These are phyloP conservation scores for Microplitis deprimator DNA, from an alignment of 2,888 invertebrate species.

Conservation along the genomic window DNA sequence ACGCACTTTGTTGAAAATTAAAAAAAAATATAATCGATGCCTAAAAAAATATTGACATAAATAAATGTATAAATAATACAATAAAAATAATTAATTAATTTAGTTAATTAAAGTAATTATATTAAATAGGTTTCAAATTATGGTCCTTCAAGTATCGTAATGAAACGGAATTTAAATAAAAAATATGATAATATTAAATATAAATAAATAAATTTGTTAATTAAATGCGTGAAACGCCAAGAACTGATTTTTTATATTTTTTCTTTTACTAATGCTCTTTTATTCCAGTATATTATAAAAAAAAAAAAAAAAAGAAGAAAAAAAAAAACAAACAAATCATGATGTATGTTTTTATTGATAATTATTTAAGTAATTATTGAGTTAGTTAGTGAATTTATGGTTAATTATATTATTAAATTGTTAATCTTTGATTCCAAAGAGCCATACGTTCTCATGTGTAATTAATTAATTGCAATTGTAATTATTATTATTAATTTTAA, in stretches of 20 bases:
- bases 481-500: not conserved
- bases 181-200: constrained; percentile 42
- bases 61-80: not conserved
- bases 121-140: constrained; percentile 49
- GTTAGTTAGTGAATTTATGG: not conserved
- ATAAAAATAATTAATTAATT: constrained; percentile 42
- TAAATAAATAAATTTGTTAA: constrained; percentile 50
- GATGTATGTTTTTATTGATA: constrained; percentile 12
- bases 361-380: constrained; percentile 2
- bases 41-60: not conserved
- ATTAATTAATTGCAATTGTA: not conserved
- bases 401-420: constrained; percentile 13
- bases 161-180: constrained; percentile 49
- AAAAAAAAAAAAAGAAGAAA: not conserved
- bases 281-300: constrained; percentile 18
- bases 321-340: not conserved
- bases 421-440: constrained; percentile 17
- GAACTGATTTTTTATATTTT: constrained; percentile 54
- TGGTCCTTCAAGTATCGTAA: constrained; percentile 55
- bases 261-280: constrained; percentile 30
- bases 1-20: not conserved
- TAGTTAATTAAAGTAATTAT: constrained; percentile 56
- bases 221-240: constrained; percentile 56
- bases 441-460: constrained; percentile 8
- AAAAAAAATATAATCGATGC: not conserved